Conservation (phyloP, 2,888 invertebrate species). For the Drosophila pegasa region DNA sequence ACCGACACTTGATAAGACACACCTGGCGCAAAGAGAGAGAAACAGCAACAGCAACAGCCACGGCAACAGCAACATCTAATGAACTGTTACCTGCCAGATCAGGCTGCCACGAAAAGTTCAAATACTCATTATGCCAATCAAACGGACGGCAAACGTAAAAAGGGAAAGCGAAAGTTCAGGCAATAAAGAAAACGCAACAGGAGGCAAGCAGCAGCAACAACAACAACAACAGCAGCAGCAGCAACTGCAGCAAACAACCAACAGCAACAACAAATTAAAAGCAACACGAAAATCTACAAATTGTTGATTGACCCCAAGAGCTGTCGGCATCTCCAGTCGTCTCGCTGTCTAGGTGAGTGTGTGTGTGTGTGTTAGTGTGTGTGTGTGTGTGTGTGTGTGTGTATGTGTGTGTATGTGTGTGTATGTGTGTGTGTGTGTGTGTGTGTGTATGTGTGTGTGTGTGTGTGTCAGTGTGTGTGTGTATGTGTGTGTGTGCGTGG, state of each 20-base stretch:
- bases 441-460: constrained; percentile 47
- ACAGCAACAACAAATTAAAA: constrained; percentile 33
- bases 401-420: constrained; percentile 61
- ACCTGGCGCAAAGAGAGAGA: constrained; percentile 20
- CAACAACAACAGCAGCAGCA: constrained; percentile 20
- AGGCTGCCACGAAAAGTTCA: constrained; percentile 56
- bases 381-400: constrained; percentile 28
- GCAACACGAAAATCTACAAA: constrained; percentile 52
- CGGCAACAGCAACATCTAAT: constrained; percentile 29
- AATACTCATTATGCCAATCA: constrained; percentile 63
- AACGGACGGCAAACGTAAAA: constrained; percentile 52
- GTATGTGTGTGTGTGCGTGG: constrained; percentile 44
- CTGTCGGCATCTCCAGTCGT: constrained; percentile 39
- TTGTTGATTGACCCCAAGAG: constrained; percentile 66
- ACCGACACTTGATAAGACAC: constrained; percentile 30
- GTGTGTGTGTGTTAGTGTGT: constrained; percentile 55
- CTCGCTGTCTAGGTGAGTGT: constrained; percentile 30
- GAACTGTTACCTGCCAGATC: constrained; percentile 48
- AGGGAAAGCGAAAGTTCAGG: constrained; percentile 76
- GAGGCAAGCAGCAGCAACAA: constrained; percentile 48
- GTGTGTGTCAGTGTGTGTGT: constrained; percentile 52
- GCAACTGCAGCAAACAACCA: constrained; percentile 29
- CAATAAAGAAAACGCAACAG: constrained; percentile 64
- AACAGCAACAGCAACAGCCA: constrained; percentile 4
- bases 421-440: constrained; percentile 37